Evolutionary conservation across 2,888 invertebrate genomes (phyloP).

Genomic region (Drosophila colorata): DNA sequence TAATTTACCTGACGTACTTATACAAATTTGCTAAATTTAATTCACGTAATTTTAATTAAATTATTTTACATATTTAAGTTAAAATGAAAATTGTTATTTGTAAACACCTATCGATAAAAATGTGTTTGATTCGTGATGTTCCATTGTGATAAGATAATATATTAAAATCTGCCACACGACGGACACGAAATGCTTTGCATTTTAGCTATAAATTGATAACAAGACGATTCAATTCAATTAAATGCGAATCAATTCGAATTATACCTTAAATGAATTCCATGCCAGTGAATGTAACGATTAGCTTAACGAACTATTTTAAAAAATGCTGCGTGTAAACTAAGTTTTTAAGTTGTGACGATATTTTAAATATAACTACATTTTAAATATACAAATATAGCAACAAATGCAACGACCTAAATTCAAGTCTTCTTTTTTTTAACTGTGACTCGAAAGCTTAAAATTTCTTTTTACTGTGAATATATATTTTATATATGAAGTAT

Average conservation of each 20-base stretch:
- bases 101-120: conserved; percentile 33
- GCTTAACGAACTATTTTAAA: conserved; percentile 34
- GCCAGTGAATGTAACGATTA: conserved; percentile 61
- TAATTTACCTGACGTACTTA: conserved; percentile 52
- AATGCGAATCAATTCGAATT: conserved; percentile 21
- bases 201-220: conserved; percentile 32
- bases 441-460: no score
- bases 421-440: background rate
- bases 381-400: conserved; percentile 31
- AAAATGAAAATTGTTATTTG: conserved; percentile 37
- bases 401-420: conserved; percentile 23
- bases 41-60: conserved; percentile 63
- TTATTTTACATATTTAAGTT: conserved; percentile 66
- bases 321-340: conserved; percentile 25
- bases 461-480: no score
- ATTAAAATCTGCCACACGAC: conserved; percentile 56
- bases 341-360: conserved; percentile 48
- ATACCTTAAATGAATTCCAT: conserved; percentile 59
- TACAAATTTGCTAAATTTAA: conserved; percentile 51
- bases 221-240: conserved; percentile 11
- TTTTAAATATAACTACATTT: conserved; percentile 32
- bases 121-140: conserved; percentile 69
- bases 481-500: no score
- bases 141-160: conserved; percentile 72
- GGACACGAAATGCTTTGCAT: conserved; percentile 41